These are phyloP conservation scores for Collichthys lucidus DNA, from an alignment of 2,113 vertebrate genomes.

Conservation along the genomic window DNA sequence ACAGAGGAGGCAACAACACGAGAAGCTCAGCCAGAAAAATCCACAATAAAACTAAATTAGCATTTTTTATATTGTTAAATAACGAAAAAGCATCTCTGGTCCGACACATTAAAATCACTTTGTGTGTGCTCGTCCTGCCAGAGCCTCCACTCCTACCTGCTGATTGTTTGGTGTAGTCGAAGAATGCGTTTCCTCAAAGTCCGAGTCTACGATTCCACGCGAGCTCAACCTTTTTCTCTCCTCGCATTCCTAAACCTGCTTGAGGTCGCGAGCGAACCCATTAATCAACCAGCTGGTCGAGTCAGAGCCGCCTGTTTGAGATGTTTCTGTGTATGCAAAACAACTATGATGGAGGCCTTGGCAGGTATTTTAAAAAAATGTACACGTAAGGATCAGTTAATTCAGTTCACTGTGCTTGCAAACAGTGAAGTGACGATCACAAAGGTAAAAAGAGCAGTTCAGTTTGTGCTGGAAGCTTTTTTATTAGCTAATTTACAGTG, in stretches of 20 bases:
- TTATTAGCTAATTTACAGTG: not conserved
- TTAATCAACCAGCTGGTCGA: conserved; percentile 18
- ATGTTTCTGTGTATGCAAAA: not conserved
- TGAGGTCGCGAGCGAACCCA: not conserved
- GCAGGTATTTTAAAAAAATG: not conserved
- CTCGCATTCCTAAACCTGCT: conserved; percentile 38
- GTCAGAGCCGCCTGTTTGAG: not conserved
- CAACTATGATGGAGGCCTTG: not conserved
- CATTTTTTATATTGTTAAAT: not conserved
- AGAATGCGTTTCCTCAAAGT: conserved; percentile 12
- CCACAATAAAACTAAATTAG: not conserved
- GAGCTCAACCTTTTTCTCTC: conserved; percentile 5
- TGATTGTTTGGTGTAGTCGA: not conserved
- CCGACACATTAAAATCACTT: not conserved
- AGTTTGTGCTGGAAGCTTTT: not conserved
- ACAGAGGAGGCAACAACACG: not conserved
- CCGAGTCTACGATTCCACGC: not conserved
- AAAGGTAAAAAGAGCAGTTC: too few relatives aligned
- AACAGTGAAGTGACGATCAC: too few relatives aligned
- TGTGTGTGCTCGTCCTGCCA: not conserved
- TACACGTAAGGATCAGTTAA: not conserved
- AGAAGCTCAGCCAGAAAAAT: not conserved
- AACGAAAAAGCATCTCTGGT: not conserved
- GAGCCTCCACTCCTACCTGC: not conserved
- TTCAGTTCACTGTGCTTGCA: not conserved